A percentile compares a stretch with the other conserved stretches of the same genome.
Conservation (phyloP, 2,888 invertebrate genomes). For the Sclerodermus sp. region DNA sequence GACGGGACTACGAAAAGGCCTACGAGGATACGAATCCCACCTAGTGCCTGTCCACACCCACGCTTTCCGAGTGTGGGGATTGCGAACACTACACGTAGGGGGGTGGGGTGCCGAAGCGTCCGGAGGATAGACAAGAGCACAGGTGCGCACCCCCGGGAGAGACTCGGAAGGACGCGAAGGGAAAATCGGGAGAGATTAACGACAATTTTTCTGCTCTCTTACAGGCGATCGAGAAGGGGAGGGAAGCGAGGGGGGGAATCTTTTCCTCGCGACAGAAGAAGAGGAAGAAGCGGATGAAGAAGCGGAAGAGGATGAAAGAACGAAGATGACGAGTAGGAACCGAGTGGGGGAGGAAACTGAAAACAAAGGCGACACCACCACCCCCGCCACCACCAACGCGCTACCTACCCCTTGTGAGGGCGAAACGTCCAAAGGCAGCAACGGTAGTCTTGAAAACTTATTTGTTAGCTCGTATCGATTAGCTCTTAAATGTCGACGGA, state of each 20-base stretch:
- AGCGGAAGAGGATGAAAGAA: too few species aligned
- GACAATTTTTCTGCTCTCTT: too few species aligned
- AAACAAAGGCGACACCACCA: not conserved
- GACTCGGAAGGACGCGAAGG: slow-evolving; percentile 2
- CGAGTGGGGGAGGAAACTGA: not conserved
- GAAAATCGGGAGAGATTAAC: not conserved
- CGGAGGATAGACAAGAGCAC: too few species aligned
- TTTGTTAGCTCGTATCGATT: slow-evolving; percentile 32
- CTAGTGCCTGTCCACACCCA: slow-evolving; percentile 56
- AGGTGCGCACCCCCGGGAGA: not conserved
- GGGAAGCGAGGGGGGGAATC: too few species aligned
- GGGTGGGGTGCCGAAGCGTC: too few species aligned
- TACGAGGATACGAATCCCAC: slow-evolving; percentile 55
- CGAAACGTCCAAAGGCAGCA: slow-evolving; percentile 46
- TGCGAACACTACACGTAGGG: slow-evolving; percentile 51
- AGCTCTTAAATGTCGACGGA: slow-evolving; percentile 28
- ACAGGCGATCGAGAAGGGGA: too few species aligned
- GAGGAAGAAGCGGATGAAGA: too few species aligned
- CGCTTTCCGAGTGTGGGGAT: slow-evolving; percentile 54
- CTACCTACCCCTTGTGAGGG: too few species aligned
- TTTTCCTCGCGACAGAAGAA: too few species aligned
- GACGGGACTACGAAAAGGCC: slow-evolving; percentile 71
- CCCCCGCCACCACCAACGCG: too few species aligned
- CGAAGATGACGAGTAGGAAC: too few species aligned
- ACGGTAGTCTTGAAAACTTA: slow-evolving; percentile 35